Conservation (phyloP, 92 coral and sea anemone genomes). For the Paragorgia papillata region DNA sequence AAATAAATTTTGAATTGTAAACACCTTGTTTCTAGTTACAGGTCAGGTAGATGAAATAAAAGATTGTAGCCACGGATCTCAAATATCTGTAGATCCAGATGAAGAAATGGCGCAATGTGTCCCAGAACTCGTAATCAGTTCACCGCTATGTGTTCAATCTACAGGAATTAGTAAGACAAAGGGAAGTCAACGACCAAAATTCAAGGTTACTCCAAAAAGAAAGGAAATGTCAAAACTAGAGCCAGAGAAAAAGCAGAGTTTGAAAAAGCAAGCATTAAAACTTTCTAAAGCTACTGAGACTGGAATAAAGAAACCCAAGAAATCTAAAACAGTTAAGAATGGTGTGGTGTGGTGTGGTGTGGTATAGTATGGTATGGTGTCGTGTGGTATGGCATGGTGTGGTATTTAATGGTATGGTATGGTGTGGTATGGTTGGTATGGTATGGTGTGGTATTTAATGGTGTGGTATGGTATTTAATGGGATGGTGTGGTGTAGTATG, state of each 20-base stretch:
- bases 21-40: constrained; percentile 13
- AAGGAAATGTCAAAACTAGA: background rate
- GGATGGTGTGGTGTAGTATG: too few relatives aligned
- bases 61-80: background rate
- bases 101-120: constrained; percentile 43
- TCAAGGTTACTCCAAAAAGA: background rate
- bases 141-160: background rate
- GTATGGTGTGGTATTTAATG: too few relatives aligned
- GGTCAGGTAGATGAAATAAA: constrained; percentile 5
- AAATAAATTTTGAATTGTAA: too few relatives aligned
- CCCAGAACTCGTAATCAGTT: background rate
- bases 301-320: background rate
- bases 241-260: background rate
- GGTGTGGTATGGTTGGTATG: too few relatives aligned
- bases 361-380: too few relatives aligned
- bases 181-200: background rate
- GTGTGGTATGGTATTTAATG: too few relatives aligned
- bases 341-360: background rate
- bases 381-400: too few relatives aligned
- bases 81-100: background rate
- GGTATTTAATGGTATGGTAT: too few relatives aligned
- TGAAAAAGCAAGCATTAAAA: background rate
- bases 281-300: background rate
- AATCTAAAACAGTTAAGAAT: background rate
- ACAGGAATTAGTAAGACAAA: background rate